Base-by-base conservation (phyloP, 2,888 invertebrate species). In the Ditula angustiorana region DNA sequence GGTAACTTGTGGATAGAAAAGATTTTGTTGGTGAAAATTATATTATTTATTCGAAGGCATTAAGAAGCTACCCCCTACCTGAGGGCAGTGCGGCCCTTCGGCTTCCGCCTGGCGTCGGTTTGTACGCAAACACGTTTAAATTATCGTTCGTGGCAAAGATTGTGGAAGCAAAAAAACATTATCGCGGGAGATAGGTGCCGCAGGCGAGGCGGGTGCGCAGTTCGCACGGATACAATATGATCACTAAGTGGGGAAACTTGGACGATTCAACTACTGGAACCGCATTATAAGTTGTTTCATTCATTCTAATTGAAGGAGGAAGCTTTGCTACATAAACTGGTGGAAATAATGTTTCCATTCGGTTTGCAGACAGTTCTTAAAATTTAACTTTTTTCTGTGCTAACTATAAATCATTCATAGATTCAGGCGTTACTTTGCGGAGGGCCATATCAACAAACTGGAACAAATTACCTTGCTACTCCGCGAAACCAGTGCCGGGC, bases 51-150 rank as follows among this genome's bases (percentile, higher is more conserved):
- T 77, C 73, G 66, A 69, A 68, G 72, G 73, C 75, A 77, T 78
- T 76, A 76, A 71, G 74, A 66, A 52, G 57, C 61, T 61, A 47
- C 57, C 62, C 53, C 55, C 56, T 50, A 68, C 69, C 70, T 70
- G 58, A 37, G 52, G 63, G 58, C 57, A 58, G 62, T 41, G 47
- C 19, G 46, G 71, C 69, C 69, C 67, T 69, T 61, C 72, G 73
- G 69, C 71, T 77, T 78, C 79, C 79, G 73, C 69, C 68, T 70
- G 68, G 66, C 73, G 76, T 69, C 69, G 71, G 73, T 69, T 72
- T 70, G 75, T 77, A 77, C 74, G 77, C 80, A 82, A 82, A 84
- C 85, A 83, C 79, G 74, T 84, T 85, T 81, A 78, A 85, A 86
- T 82, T 81, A 84, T 82, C 77, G 79, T 79, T 70, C 74, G 69